A percentile compares a stretch with the other conserved stretches of the same genome.
These are phyloP conservation scores for Peucedramus taeniatus DNA, from an alignment of 2,113 vertebrate species.

Conservation along the genomic window DNA sequence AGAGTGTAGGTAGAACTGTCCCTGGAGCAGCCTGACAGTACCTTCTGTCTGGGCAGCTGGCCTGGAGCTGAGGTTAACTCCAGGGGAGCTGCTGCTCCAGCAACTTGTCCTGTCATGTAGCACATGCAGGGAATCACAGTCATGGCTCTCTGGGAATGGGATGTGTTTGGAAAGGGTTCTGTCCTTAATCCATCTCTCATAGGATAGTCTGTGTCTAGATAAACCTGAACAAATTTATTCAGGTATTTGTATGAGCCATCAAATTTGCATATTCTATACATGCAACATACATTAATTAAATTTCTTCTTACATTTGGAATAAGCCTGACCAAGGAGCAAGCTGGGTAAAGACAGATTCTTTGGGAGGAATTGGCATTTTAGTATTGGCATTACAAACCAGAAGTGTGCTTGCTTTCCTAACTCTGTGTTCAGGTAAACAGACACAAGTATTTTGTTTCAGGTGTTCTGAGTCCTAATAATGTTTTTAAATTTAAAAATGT, in stretches of 20 bases:
- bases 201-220: not conserved
- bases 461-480: not conserved
- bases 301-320: not conserved
- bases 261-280: not conserved
- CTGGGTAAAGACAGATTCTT: not conserved
- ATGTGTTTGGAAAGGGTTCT: not conserved
- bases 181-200: not conserved
- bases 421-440: not conserved
- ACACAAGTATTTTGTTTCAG: not conserved
- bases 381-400: not conserved
- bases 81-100: not conserved
- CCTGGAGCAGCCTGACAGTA: not conserved
- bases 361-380: not conserved
- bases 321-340: not conserved
- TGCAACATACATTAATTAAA: not conserved
- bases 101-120: rapidly evolving
- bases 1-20: not conserved
- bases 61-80: not conserved
- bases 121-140: rapidly evolving
- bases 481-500: not conserved
- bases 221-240: not conserved
- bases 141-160: not conserved
- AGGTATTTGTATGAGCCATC: not conserved
- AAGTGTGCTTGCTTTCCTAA: not conserved
- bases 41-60: not conserved